Conservation (phyloP, 2,888 invertebrate species). For the Melangyna quadrimaculata region DNA sequence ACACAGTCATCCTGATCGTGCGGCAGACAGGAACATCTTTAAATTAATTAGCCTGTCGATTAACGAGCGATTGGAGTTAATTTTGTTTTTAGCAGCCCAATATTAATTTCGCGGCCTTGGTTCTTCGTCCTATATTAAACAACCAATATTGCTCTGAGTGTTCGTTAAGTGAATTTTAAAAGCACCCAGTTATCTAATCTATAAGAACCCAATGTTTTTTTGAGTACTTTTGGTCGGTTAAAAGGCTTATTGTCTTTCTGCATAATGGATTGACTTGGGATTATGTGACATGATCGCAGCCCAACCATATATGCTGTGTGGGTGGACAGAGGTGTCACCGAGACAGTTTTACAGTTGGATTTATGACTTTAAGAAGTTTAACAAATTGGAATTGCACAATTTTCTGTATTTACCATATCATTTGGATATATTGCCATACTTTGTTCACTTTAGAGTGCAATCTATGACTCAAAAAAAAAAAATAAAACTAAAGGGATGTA, state of each 20-base stretch:
- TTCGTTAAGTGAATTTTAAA: slow-evolving; percentile 69
- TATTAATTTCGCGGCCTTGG: slow-evolving; percentile 55
- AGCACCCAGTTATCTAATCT: slow-evolving; percentile 69
- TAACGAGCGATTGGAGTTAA: slow-evolving; percentile 31
- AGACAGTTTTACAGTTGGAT: slow-evolving; percentile 29
- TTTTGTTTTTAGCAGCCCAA: slow-evolving; percentile 51
- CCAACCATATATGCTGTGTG: slow-evolving; percentile 4
- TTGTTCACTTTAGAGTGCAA: not conserved
- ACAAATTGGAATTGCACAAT: slow-evolving; percentile 21
- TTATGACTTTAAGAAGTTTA: slow-evolving; percentile 31
- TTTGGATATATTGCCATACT: not conserved
- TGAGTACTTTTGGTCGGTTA: slow-evolving; percentile 59
- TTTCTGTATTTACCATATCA: slow-evolving; percentile 8
- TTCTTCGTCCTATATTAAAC: not conserved
- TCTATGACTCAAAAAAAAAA: not conserved
- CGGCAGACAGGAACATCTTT: not conserved
- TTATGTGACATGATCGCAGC: not conserved
- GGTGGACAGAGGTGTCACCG: slow-evolving; percentile 43
- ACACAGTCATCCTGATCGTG: slow-evolving; percentile 2
- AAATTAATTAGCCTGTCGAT: slow-evolving; percentile 71
- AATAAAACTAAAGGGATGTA: not conserved
- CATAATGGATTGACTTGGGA: slow-evolving; percentile 45
- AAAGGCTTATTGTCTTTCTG: slow-evolving; percentile 56
- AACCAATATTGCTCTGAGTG: slow-evolving; percentile 12
- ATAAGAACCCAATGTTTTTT: slow-evolving; percentile 61